Percentiles rank a stretch among this genome's conserved stretches.
These are phyloP conservation scores for Sternotherus odoratus DNA, from an alignment of 2,797 vertebrate species.

Conservation along the genomic window DNA sequence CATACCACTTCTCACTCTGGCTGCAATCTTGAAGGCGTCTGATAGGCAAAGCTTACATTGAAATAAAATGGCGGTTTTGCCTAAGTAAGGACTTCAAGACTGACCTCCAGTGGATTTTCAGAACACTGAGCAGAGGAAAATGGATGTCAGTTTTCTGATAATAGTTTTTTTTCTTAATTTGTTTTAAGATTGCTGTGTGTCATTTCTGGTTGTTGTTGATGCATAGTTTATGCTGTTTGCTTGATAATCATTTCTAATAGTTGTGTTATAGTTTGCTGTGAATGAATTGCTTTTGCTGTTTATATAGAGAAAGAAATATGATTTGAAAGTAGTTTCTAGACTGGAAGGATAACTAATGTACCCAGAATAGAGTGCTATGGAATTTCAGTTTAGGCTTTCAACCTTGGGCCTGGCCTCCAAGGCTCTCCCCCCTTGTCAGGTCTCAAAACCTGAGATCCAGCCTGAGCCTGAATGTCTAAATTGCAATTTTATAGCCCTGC, in stretches of 20 bases:
- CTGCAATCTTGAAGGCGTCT: no score
- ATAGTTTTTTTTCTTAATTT: background rate
- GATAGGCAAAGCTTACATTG: no score
- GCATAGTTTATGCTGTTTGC: background rate
- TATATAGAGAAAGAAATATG: background rate
- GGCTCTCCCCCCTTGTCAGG: background rate
- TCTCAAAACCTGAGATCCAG: background rate
- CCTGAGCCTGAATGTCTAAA: background rate
- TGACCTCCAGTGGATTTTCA: background rate
- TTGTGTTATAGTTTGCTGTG: background rate
- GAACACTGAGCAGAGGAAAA: background rate
- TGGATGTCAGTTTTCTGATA: background rate
- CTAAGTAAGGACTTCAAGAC: background rate
- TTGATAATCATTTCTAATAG: background rate
- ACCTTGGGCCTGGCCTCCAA: background rate
- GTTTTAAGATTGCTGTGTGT: background rate
- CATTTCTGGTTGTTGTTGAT: background rate
- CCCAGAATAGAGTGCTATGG: background rate
- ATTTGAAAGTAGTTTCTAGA: constrained; percentile 28
- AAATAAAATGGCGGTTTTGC: no score
- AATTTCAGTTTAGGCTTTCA: background rate
- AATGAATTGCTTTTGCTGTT: background rate
- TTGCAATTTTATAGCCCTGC: background rate
- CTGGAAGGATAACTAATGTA: constrained; percentile 45
- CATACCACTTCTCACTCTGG: no score